Conservation (phyloP, 1,140 invertebrate species). For the Sitodiplosis mosellana region DNA sequence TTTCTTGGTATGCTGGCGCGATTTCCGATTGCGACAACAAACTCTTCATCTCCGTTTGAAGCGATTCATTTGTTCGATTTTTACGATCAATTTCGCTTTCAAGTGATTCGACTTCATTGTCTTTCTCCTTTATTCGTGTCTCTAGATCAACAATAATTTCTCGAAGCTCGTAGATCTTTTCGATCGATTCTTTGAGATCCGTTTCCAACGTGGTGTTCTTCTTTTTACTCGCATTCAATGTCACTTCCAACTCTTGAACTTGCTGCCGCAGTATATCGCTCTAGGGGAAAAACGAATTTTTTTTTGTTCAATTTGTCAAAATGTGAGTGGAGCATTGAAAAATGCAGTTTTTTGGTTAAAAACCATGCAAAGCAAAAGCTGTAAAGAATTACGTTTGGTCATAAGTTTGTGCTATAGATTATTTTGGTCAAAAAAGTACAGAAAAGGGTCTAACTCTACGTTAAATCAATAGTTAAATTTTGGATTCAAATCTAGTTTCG, state of each 20-base stretch:
- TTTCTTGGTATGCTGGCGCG: conserved; percentile 29
- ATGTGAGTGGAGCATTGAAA: background rate
- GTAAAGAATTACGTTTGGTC: too few relatives aligned
- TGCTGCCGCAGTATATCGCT: conserved; percentile 48
- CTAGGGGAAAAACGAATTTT: too few relatives aligned
- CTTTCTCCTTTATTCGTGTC: conserved; percentile 43
- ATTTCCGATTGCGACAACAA: conserved; percentile 24
- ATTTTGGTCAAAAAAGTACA: too few relatives aligned
- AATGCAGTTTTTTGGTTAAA: background rate
- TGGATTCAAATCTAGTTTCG: too few relatives aligned
- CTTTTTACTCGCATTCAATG: conserved; percentile 35
- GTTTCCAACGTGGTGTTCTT: conserved; percentile 37
- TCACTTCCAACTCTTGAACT: conserved; percentile 40
- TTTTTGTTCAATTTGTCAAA: too few relatives aligned
- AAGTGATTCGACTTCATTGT: conserved; percentile 13
- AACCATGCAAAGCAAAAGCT: too few relatives aligned
- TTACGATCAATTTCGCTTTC: conserved; percentile 31
- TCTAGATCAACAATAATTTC: conserved; percentile 61
- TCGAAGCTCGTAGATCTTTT: conserved; percentile 49
- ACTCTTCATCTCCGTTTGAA: conserved; percentile 31
- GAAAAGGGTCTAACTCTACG: too few relatives aligned
- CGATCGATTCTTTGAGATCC: conserved; percentile 45
- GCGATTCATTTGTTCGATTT: conserved; percentile 30
- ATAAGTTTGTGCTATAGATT: too few relatives aligned
- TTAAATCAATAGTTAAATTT: too few relatives aligned